Evolutionary conservation across 2,888 invertebrate genomes (phyloP), one percentile per base, ranked within the genome.

Genomic region (Torymus aiolomorphi): DNA sequence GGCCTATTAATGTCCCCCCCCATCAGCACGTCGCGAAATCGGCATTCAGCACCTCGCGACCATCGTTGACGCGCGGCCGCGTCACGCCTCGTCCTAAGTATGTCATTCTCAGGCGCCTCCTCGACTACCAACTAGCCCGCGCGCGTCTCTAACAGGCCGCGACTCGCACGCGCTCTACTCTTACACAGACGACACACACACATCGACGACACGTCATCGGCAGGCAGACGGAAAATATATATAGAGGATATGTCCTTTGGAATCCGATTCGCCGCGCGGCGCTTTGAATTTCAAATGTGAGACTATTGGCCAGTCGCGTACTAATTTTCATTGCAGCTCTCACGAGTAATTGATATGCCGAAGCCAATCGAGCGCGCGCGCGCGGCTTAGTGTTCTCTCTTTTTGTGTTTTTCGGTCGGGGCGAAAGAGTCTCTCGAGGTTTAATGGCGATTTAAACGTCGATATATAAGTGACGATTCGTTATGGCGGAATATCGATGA

Each of bases 311-410:
- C 8, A 18, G n/a, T 31, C 31, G 65, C 18, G 67, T 78, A 72
- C 72, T 66, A 78, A 73, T 67, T 73, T 67, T 78, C 65, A 78
- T 78, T 73, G 78, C 67, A 78, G 72, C 72, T 78, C 72, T 78
- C 67, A 73, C 72, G 72, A 63, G 70, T 74, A 69, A 78, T 79
- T 79, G 74, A 70, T 70, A 79, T 79, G 79, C 74, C 69, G 18
- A 57, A 57, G 69, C 54, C 78, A 31, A 56, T 74, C 74, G 63
- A 10, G 13, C 3, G 31, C 0, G 18, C 31, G 56, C 11, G 61
- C 61, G 24, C n/a, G n/a, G n/a, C n/a, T n/a, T n/a, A n/a, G 8
- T 16, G 18, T 69, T 65, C 24, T 67, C 56, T 78, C 66, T 78
- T 61, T 57, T 61, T 61, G 0, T 56, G 54, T 31, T 62, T 76